phyloP scores from a whole-genome alignment of 2,113 vertebrate species.

The Zeus faber region DNA sequence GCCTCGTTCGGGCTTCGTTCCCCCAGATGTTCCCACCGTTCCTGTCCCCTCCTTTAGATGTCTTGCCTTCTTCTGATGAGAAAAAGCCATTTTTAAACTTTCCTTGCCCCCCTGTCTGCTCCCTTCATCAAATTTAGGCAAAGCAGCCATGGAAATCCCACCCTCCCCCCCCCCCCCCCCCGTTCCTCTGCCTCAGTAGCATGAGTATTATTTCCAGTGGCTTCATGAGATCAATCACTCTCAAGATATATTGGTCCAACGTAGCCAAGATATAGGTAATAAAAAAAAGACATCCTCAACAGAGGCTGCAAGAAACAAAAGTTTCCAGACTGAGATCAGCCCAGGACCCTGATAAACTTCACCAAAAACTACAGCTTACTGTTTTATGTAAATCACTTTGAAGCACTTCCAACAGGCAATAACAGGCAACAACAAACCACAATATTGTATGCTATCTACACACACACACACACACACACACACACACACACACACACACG shows the following conservation, averaged over 20 bases:
- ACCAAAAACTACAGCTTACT: no score
- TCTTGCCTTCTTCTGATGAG: constrained; percentile 54
- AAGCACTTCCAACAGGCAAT: not conserved
- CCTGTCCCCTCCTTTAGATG: constrained; percentile 28
- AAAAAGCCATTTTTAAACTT: constrained; percentile 47
- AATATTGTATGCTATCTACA: not conserved
- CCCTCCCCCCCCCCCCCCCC: not conserved
- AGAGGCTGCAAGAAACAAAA: not conserved
- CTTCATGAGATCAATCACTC: no score
- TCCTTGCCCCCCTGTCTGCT: constrained; percentile 44
- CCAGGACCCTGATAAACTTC: no score
- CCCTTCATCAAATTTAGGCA: constrained; percentile 31
- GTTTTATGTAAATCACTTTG: not conserved
- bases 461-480: not conserved
- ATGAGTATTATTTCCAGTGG: no score
- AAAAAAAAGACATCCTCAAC: constrained; percentile 1
- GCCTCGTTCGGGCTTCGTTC: constrained; percentile 38
- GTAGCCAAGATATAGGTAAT: no score
- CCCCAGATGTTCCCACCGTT: constrained; percentile 64
- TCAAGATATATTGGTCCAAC: no score
- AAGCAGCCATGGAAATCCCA: constrained; percentile 13
- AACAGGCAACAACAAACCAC: not conserved
- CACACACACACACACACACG: not conserved
- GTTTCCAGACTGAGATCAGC: not conserved
- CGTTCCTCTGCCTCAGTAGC: no score